Percentiles rank a stretch among this genome's conserved stretches.
Conservation (phyloP, 2,888 invertebrate species). For the Andricus curvator region DNA sequence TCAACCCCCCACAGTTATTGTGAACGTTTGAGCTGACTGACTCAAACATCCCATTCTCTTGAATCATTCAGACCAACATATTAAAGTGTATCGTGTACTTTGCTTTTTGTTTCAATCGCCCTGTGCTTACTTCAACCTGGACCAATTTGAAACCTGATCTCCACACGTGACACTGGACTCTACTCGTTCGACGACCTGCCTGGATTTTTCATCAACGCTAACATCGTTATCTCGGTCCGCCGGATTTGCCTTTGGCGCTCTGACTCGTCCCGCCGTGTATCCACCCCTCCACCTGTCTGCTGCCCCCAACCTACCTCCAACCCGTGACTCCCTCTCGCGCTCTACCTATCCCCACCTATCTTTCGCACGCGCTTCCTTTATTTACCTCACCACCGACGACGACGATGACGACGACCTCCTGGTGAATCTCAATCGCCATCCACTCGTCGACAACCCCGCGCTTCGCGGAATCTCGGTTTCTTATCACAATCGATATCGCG, state of each 20-base stretch:
- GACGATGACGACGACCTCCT: slow-evolving; percentile 52
- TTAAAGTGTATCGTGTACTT: slow-evolving; percentile 58
- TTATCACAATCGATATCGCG: slow-evolving; percentile 49
- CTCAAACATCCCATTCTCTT: not conserved
- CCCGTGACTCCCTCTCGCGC: slow-evolving; percentile 45
- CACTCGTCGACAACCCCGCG: not conserved
- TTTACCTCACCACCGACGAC: slow-evolving; percentile 68
- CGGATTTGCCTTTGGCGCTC: slow-evolving; percentile 51
- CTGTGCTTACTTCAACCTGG: slow-evolving; percentile 54
- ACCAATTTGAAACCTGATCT: slow-evolving; percentile 42
- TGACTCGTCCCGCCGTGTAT: slow-evolving; percentile 57
- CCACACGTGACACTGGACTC: slow-evolving; percentile 46
- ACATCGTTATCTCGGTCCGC: slow-evolving; percentile 16
- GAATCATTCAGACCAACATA: slow-evolving; percentile 37
- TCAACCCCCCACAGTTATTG: slow-evolving; percentile 3
- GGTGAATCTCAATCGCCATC: slow-evolving; percentile 50
- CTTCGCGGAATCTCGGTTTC: slow-evolving; percentile 43
- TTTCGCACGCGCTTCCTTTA: slow-evolving; percentile 69
- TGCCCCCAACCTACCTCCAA: slow-evolving; percentile 54
- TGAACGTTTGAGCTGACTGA: slow-evolving; percentile 9
- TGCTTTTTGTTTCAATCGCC: slow-evolving; percentile 56
- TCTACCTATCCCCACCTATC: slow-evolving; percentile 55
- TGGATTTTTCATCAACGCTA: slow-evolving; percentile 29
- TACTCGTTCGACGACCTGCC: slow-evolving; percentile 41
- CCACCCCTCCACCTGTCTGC: slow-evolving; percentile 59